Evolutionary conservation across 2,888 invertebrate species (phyloP).

Genomic region (Busseola fusca): DNA sequence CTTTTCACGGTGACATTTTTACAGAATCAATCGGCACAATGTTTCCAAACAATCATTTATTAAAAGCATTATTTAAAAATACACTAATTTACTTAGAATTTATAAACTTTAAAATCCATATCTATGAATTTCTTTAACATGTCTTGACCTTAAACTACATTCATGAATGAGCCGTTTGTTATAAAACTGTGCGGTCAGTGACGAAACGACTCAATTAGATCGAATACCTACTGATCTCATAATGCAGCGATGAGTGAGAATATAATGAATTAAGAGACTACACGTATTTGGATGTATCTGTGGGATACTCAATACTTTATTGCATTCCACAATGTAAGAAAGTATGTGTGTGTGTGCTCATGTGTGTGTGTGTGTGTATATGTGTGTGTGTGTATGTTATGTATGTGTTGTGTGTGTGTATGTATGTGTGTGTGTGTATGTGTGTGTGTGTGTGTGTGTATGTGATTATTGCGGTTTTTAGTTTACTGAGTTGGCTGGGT

Average conservation of each 20-base stretch:
- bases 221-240: constrained; percentile 35
- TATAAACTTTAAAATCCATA: not conserved
- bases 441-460: no score
- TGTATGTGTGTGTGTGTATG: no score
- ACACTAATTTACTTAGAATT: not conserved
- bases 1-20: no score
- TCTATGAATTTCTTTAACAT: not conserved
- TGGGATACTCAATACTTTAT: no score
- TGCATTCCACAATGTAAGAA: no score
- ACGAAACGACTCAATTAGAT: constrained; percentile 45
- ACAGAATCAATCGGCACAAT: not conserved
- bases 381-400: no score
- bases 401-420: no score
- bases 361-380: no score
- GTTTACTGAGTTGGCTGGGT: no score
- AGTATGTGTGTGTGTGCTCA: no score
- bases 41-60: not conserved
- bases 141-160: constrained; percentile 50
- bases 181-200: constrained; percentile 36
- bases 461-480: no score
- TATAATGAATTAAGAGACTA: not conserved
- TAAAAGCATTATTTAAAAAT: not conserved
- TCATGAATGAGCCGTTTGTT: constrained; percentile 41
- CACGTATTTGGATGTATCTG: no score
- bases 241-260: constrained; percentile 28